These are phyloP conservation scores for Cacatua alba DNA, from an alignment of 2,113 vertebrate genomes.

Conservation along the genomic window DNA sequence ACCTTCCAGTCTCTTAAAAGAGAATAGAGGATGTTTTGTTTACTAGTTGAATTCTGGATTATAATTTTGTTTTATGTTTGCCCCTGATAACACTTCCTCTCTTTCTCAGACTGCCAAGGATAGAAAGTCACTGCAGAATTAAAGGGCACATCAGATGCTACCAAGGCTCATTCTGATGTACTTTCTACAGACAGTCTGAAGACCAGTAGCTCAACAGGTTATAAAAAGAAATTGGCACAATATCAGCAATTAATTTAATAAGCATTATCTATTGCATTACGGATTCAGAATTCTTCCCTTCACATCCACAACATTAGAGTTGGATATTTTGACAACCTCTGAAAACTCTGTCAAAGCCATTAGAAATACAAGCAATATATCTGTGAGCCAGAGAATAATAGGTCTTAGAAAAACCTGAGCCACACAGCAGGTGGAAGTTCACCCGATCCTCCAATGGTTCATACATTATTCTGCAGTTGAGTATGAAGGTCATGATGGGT, in stretches of 20 bases:
- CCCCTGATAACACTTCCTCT: neutral
- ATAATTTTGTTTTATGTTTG: neutral
- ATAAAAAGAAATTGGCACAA: neutral
- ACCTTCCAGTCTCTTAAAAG: neutral
- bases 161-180: neutral
- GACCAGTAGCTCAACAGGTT: neutral
- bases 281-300: neutral
- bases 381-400: neutral
- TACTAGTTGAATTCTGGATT: neutral
- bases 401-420: neutral
- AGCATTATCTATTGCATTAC: neutral
- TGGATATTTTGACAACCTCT: neutral
- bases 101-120: neutral
- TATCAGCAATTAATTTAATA: neutral
- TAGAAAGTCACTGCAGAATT: neutral
- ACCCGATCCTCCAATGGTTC: neutral
- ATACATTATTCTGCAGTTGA: neutral
- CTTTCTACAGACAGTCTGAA: neutral
- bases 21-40: neutral
- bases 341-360: neutral
- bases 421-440: neutral
- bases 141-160: neutral
- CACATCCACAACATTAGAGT: neutral
- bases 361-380: neutral
- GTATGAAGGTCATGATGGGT: neutral